Percentiles rank a stretch among this genome's conserved stretches.
Conservation (phyloP, 2,797 vertebrate species). For the Premnoplex brunnescens region DNA sequence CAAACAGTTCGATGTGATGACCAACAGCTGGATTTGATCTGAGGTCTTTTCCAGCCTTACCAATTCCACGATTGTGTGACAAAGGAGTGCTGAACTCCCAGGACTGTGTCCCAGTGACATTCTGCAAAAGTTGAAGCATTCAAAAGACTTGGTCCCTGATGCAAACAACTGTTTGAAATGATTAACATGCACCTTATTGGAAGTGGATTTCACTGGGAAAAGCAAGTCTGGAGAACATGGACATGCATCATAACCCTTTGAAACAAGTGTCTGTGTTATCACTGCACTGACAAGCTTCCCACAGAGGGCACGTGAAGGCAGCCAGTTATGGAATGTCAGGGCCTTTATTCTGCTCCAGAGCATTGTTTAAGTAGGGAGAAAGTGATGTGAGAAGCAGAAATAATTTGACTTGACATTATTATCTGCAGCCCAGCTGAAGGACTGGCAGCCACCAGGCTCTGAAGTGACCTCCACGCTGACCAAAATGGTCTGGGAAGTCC, state of each 20-base stretch:
- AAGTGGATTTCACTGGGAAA: not conserved
- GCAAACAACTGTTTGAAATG: rapidly evolving
- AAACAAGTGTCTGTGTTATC: not conserved
- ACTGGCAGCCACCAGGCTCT: not conserved
- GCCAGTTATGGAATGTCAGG: not conserved
- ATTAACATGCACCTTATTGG: not conserved
- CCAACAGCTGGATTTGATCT: rapidly evolving
- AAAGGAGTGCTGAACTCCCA: rapidly evolving
- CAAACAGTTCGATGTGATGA: rapidly evolving
- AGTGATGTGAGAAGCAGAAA: not conserved
- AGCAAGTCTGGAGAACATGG: not conserved
- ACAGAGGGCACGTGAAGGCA: rapidly evolving
- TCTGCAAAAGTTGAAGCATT: not conserved
- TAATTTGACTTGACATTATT: not conserved
- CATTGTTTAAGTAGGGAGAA: not conserved
- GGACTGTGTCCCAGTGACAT: rapidly evolving
- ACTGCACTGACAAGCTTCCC: not conserved
- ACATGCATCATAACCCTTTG: not conserved
- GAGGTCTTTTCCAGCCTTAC: not conserved
- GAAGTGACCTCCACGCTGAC: not conserved
- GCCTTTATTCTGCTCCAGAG: not conserved
- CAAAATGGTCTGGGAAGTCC: not conserved
- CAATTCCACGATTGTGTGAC: rapidly evolving
- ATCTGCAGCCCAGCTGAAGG: not conserved
- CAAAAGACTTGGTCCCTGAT: not conserved